Percentiles rank a stretch among this genome's conserved stretches.
Evolutionary conservation across 2,888 invertebrate genomes (phyloP).

Genomic region (Cantharis lateralis): DNA sequence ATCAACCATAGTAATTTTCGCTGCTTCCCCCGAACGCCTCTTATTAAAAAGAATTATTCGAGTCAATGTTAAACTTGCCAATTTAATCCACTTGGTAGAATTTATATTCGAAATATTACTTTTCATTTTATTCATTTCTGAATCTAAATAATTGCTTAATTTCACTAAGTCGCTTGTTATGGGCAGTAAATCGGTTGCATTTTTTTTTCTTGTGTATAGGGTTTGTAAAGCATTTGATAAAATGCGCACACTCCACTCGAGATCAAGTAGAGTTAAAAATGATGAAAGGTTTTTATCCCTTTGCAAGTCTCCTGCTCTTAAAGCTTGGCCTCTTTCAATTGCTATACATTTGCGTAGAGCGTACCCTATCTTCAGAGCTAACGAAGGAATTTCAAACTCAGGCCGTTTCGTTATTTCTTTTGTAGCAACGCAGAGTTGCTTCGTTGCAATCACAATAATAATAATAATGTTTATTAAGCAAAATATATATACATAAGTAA

Average conservation of each 20-base stretch:
- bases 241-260: slow-evolving; percentile 33
- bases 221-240: slow-evolving; percentile 32
- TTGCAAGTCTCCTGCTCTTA: slow-evolving; percentile 15
- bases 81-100: neutral
- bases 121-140: slow-evolving; percentile 12
- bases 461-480: too few species aligned
- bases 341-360: slow-evolving; percentile 20
- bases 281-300: slow-evolving; percentile 6
- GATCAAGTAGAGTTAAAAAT: slow-evolving; percentile 22
- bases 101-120: neutral
- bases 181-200: slow-evolving; percentile 29
- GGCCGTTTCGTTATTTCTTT: too few species aligned
- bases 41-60: slow-evolving; percentile 36
- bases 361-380: slow-evolving; percentile 29
- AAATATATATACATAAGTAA: too few species aligned
- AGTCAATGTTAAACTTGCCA: neutral
- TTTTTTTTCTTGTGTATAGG: slow-evolving; percentile 27
- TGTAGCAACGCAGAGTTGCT: too few species aligned
- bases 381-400: neutral
- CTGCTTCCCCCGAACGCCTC: slow-evolving; percentile 29
- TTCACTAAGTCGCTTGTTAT: slow-evolving; percentile 33
- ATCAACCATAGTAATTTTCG: slow-evolving; percentile 27
- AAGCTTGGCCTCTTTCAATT: slow-evolving; percentile 17
- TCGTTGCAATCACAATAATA: too few species aligned
- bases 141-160: slow-evolving; percentile 26